Evolutionary conservation across 2,888 invertebrate species (phyloP).

Genomic region (Lycia hirtaria): DNA sequence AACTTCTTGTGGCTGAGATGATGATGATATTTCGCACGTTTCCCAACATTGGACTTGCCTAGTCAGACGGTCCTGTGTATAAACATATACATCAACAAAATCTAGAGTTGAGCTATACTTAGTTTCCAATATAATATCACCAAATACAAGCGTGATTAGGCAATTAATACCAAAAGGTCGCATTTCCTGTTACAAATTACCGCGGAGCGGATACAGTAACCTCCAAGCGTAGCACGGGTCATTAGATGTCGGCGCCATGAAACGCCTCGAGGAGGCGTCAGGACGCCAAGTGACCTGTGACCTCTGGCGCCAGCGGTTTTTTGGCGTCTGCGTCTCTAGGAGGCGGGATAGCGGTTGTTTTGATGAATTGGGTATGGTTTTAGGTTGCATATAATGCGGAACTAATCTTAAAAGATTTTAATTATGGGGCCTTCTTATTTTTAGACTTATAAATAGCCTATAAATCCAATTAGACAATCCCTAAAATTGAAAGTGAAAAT

Average conservation of each 20-base stretch:
- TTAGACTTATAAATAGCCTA: no score
- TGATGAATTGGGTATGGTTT: conserved; percentile 6
- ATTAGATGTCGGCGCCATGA: conserved; percentile 61
- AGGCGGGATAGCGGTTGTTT: conserved; percentile 3
- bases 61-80: no score
- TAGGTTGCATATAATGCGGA: background rate
- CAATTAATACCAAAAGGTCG: background rate
- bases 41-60: no score
- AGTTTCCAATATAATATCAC: no score
- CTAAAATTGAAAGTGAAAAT: no score
- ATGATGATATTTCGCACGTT: no score
- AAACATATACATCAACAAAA: no score
- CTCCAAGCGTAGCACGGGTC: conserved; percentile 52
- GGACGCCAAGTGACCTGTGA: conserved; percentile 66
- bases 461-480: no score
- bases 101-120: no score
- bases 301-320: conserved; percentile 72
- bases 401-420: background rate
- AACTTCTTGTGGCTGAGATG: no score
- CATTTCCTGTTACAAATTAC: conserved; percentile 19
- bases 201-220: conserved; percentile 54
- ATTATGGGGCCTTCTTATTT: background rate
- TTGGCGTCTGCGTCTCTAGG: conserved; percentile 49
- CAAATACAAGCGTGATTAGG: background rate
- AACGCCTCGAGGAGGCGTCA: conserved; percentile 40